phyloP scores from a whole-genome alignment of 92 coral and sea anemone genomes.

The Phenganax subtilis region DNA sequence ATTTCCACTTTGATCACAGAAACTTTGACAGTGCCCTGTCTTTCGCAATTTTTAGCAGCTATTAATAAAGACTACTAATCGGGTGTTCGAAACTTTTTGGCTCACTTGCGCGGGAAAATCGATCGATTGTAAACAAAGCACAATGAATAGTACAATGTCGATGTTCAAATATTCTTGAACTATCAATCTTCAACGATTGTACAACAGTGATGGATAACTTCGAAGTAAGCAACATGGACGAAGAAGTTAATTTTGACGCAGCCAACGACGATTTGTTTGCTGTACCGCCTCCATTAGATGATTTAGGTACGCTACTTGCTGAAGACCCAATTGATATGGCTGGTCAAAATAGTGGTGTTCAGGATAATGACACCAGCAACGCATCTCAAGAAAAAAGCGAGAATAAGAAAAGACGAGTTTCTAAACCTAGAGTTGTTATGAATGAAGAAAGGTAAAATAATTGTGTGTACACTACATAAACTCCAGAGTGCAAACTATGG shows the following conservation, averaged over 20 bases:
- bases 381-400: constrained; percentile 32
- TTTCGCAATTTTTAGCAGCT: neutral
- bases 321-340: constrained; percentile 40
- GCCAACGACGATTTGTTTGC: constrained; percentile 73
- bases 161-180: neutral
- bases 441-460: constrained; percentile 65
- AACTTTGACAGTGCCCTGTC: too few species aligned
- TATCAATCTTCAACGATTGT: neutral
- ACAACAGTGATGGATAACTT: constrained; percentile 39
- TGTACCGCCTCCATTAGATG: constrained; percentile 79
- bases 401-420: constrained; percentile 51
- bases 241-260: constrained; percentile 50
- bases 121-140: constrained; percentile 7
- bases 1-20: too few species aligned
- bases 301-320: constrained; percentile 52
- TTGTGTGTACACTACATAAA: neutral
- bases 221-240: constrained; percentile 28
- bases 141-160: neutral
- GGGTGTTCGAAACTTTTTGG: neutral
- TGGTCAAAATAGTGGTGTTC: constrained; percentile 43
- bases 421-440: constrained; percentile 69
- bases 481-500: neutral
- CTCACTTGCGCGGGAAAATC: constrained; percentile 36
- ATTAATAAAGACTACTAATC: neutral
- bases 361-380: constrained; percentile 25